Conservation (phyloP, 2,797 vertebrate genomes). For the Peromyscus melanophrys region DNA sequence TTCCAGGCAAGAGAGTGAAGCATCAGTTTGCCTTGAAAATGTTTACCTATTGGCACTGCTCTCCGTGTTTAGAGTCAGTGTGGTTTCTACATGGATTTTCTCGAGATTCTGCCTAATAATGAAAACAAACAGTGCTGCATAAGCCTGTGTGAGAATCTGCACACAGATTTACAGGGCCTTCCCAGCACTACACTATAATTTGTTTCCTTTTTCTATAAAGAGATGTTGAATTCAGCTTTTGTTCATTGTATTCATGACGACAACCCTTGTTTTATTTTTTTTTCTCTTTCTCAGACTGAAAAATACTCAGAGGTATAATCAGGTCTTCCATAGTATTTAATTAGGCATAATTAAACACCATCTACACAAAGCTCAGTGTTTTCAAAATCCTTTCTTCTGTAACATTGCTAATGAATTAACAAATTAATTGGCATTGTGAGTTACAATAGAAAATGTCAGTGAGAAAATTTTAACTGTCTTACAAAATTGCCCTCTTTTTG, state of each 20-base stretch:
- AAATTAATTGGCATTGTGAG: constrained; percentile 90
- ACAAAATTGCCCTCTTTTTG: constrained; percentile 83
- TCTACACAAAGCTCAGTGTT: constrained; percentile 89
- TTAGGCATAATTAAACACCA: constrained; percentile 91
- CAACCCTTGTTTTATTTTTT: constrained; percentile 75
- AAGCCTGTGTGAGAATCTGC: neutral
- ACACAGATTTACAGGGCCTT: constrained; percentile 31
- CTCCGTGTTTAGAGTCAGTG: constrained; percentile 15
- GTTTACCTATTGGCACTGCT: constrained; percentile 68
- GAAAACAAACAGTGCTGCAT: constrained; percentile 23
- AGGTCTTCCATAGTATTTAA: constrained; percentile 90
- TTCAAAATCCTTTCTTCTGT: constrained; percentile 89
- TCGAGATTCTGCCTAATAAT: constrained; percentile 39
- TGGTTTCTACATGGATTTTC: constrained; percentile 64
- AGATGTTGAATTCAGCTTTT: constrained; percentile 83
- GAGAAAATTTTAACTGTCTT: constrained; percentile 85
- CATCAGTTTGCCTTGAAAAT: constrained; percentile 61
- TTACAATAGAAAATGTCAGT: constrained; percentile 88
- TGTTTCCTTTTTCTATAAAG: constrained; percentile 56
- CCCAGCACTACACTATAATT: neutral
- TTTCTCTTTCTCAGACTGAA: constrained; percentile 85
- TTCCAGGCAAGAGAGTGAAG: constrained; percentile 36
- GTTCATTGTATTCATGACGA: constrained; percentile 75
- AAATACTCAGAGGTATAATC: constrained; percentile 91
- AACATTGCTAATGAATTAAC: constrained; percentile 90